Percentiles rank a stretch among this genome's conserved stretches.
Conservation (phyloP, 2,888 invertebrate species). For the Coremacera marginata region DNA sequence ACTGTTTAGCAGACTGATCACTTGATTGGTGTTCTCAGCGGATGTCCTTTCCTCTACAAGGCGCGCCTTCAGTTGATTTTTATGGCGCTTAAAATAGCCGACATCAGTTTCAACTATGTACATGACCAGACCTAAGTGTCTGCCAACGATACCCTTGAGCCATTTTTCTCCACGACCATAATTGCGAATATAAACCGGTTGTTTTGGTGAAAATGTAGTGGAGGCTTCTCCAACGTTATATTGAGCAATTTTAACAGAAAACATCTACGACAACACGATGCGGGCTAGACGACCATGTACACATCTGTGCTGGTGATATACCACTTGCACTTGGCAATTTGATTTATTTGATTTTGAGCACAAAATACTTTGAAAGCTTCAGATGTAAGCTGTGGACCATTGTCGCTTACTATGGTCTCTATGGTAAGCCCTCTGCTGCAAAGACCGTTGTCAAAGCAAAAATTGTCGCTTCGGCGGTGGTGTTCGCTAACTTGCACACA, state of each 20-base stretch:
- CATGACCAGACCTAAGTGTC: too few relatives aligned
- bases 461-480: conserved; percentile 27
- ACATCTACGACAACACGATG: conserved; percentile 14
- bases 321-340: conserved; percentile 44
- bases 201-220: conserved; percentile 16
- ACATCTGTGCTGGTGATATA: conserved; percentile 40
- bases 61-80: too few relatives aligned
- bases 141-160: conserved; percentile 1
- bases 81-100: too few relatives aligned
- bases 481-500: conserved; percentile 30
- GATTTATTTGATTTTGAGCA: conserved; percentile 48
- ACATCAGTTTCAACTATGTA: too few relatives aligned
- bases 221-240: too few relatives aligned
- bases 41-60: too few relatives aligned
- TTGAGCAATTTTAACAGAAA: too few relatives aligned
- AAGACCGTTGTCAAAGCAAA: conserved; percentile 42
- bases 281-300: conserved; percentile 37
- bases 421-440: conserved; percentile 51
- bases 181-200: conserved; percentile 23
- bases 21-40: too few relatives aligned
- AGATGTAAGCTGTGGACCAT: conserved; percentile 51
- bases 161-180: conserved; percentile 33
- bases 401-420: conserved; percentile 52
- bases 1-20: too few relatives aligned
- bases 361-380: conserved; percentile 49